A percentile compares a stretch with the other conserved stretches of the same genome.
Conservation (phyloP, 1,140 invertebrate genomes). For the Solenopsis fugax region DNA sequence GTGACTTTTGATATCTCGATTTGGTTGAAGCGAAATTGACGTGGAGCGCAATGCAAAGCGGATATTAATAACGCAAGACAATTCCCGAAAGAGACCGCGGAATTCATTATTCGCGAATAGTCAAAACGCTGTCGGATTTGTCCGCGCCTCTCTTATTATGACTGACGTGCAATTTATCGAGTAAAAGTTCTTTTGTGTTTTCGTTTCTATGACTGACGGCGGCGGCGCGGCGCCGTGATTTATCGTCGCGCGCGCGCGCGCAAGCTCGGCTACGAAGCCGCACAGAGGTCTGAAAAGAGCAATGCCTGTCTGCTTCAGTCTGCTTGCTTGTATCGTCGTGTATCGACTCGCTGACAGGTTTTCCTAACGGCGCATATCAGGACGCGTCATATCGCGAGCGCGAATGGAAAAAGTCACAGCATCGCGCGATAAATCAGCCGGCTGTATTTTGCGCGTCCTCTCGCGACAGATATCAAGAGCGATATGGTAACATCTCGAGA, state of each 20-base stretch:
- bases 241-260: not conserved
- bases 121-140: conserved; percentile 28
- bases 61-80: not conserved
- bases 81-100: conserved; percentile 1
- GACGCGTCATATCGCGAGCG: not conserved
- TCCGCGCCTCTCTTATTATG: conserved; percentile 39
- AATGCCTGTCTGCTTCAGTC: not conserved
- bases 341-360: conserved; percentile 53
- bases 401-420: conserved; percentile 31
- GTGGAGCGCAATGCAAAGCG: not conserved
- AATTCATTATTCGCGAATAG: conserved; percentile 44
- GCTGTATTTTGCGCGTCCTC: not conserved
- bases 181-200: conserved; percentile 53
- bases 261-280: not conserved
- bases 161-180: conserved; percentile 58
- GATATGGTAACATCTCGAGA: not conserved
- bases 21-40: not conserved
- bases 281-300: conserved; percentile 34
- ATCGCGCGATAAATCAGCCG: conserved; percentile 31
- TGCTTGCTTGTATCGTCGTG: not conserved
- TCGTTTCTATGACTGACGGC: conserved; percentile 50
- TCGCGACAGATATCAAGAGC: conserved; percentile 15
- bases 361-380: conserved; percentile 20
- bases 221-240: conserved; percentile 20
- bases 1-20: not conserved